A percentile compares a stretch with the other conserved stretches of the same genome.
Evolutionary conservation across 2,113 vertebrate species (phyloP).

Genomic region (Smithornis capensis): DNA sequence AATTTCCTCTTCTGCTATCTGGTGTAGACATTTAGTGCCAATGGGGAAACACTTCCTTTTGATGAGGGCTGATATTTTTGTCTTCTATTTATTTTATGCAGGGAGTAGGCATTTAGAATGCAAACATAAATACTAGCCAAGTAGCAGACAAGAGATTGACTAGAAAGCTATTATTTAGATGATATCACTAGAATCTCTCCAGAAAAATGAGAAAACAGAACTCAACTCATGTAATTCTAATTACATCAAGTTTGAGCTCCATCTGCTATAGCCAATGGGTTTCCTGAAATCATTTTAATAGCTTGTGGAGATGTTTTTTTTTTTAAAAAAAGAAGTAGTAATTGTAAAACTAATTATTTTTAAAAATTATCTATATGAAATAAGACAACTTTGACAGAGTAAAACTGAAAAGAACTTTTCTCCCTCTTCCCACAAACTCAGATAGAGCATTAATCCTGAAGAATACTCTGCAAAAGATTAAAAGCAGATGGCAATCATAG

Average conservation of each 20-base stretch:
- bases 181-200: background rate
- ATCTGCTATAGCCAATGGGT: background rate
- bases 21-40: background rate
- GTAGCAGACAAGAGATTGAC: background rate
- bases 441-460: background rate
- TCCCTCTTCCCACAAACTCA: background rate
- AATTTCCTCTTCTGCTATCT: background rate
- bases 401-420: background rate
- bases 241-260: background rate
- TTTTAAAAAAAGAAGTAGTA: background rate
- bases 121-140: background rate
- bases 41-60: background rate
- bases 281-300: background rate
- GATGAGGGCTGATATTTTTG: conserved; percentile 3
- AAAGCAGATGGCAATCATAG: conserved; percentile 12
- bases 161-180: background rate
- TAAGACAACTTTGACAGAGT: background rate
- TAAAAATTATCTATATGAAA: background rate
- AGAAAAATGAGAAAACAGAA: background rate
- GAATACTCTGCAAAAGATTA: background rate
- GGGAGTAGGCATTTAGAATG: background rate
- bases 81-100: background rate
- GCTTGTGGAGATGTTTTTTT: background rate
- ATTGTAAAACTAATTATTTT: background rate
- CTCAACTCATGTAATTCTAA: background rate